Evolutionary conservation across 2,888 invertebrate genomes (phyloP).

Genomic region (Busseola fusca): DNA sequence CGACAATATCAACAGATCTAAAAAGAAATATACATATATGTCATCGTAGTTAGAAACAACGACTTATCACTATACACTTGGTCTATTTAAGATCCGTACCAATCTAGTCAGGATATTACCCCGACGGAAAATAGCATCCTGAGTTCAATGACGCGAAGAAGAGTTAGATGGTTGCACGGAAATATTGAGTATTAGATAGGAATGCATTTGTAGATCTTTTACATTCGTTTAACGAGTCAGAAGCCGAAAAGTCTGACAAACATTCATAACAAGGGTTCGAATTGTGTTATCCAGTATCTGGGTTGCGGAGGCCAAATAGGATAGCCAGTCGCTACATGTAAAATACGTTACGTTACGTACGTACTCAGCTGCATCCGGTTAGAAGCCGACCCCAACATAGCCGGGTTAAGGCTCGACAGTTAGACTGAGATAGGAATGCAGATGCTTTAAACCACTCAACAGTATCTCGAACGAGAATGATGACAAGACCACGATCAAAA

Average conservation of each 20-base stretch:
- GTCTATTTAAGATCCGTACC: constrained; percentile 20
- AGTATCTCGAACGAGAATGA: neutral
- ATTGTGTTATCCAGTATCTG: neutral
- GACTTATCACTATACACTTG: constrained; percentile 1
- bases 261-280: neutral
- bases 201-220: neutral
- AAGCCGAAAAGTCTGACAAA: neutral
- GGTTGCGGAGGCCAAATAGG: neutral
- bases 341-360: too few species aligned
- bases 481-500: too few species aligned
- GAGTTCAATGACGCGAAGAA: constrained; percentile 17
- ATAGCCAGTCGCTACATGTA: neutral
- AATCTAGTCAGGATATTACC: constrained; percentile 34
- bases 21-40: neutral
- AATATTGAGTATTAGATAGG: neutral
- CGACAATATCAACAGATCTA: neutral
- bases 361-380: neutral
- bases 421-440: neutral
- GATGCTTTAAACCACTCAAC: neutral
- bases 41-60: neutral
- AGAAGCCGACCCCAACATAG: neutral
- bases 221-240: neutral
- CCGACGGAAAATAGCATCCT: constrained; percentile 1
- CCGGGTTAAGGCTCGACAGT: neutral
- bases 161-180: neutral